phyloP scores from a whole-genome alignment of 2,888 invertebrate genomes.

The Cenopis cana region DNA sequence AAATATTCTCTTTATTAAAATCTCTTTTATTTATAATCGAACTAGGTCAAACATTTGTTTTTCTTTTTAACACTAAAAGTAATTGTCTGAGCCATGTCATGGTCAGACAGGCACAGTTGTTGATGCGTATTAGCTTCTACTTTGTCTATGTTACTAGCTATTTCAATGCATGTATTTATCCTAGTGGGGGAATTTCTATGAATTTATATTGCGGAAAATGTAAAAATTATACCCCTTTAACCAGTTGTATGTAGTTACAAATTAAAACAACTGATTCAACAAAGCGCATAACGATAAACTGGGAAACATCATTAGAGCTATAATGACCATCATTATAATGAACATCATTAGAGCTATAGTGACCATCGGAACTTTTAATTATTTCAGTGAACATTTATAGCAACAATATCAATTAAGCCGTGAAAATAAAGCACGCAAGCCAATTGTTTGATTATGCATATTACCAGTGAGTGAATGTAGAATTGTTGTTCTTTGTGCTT shows the following conservation, averaged over 20 bases:
- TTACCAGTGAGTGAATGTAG: neutral
- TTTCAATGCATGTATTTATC: too few species aligned
- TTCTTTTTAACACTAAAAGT: too few species aligned
- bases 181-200: too few species aligned
- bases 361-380: neutral
- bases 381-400: neutral
- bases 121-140: too few species aligned
- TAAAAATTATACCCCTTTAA: too few species aligned
- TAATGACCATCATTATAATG: too few species aligned
- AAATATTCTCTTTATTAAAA: too few species aligned
- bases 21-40: too few species aligned
- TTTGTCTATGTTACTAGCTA: too few species aligned
- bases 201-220: neutral
- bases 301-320: neutral
- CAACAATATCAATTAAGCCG: neutral
- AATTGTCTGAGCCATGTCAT: too few species aligned
- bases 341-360: neutral
- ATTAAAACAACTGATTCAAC: neutral
- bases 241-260: neutral
- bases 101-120: too few species aligned
- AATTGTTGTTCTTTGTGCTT: neutral
- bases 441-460: neutral
- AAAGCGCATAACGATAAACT: neutral
- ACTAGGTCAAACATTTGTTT: too few species aligned
- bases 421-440: neutral